Percentiles rank a stretch among this genome's conserved stretches.
phyloP scores from a whole-genome alignment of 2,888 invertebrate species.

The Ferrisia virgata region DNA sequence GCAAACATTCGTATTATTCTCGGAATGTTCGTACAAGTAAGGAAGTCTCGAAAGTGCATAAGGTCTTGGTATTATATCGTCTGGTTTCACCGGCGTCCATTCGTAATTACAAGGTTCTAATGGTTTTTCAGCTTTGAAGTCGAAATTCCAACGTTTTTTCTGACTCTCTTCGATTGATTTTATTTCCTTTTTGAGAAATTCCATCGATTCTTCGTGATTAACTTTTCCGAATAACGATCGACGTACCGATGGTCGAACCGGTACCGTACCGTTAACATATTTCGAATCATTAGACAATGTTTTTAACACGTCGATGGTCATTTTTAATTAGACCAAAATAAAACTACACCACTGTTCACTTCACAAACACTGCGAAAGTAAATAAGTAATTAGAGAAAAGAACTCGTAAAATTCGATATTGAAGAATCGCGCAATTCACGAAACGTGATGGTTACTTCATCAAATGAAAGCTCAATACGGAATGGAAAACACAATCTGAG shows the following conservation, averaged over 20 bases:
- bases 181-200: constrained; percentile 75
- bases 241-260: background rate
- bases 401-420: background rate
- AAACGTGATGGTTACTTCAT: background rate
- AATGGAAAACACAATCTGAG: background rate
- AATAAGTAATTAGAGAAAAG: background rate
- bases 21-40: background rate
- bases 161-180: background rate
- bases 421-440: background rate
- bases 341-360: background rate
- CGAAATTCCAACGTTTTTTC: constrained; percentile 21
- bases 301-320: constrained; percentile 32
- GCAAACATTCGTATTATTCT: background rate
- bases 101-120: background rate
- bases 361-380: background rate
- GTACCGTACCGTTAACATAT: background rate
- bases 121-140: background rate
- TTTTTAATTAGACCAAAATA: background rate
- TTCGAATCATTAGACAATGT: background rate
- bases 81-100: background rate
- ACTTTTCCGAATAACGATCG: constrained; percentile 57
- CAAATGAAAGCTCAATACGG: background rate
- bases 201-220: constrained; percentile 80
- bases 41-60: constrained; percentile 11
- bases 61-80: background rate